Percentiles rank a stretch among this genome's conserved stretches.
Conservation (phyloP, 2,888 invertebrate species). For the Onchidella celtica region DNA sequence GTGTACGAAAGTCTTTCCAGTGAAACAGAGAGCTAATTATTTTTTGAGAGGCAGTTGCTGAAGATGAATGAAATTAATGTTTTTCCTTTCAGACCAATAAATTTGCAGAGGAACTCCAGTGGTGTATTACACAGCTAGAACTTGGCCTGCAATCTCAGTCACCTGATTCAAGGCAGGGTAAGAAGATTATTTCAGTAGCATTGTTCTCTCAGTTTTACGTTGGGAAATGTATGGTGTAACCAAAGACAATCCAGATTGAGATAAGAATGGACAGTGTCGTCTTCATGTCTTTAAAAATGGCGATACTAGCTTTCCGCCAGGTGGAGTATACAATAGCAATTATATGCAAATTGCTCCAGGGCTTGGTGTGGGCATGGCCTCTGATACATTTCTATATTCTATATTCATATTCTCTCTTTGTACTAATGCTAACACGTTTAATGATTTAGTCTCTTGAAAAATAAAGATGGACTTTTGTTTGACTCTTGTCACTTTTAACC, state of each 20-base stretch:
- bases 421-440: too few species aligned
- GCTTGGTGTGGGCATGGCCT: too few species aligned
- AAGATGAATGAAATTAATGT: too few species aligned
- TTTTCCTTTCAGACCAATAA: slow-evolving; percentile 19
- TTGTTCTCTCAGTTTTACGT: not conserved
- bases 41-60: too few species aligned
- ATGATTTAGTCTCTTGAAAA: too few species aligned
- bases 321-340: not conserved
- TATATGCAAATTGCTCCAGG: too few species aligned
- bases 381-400: too few species aligned
- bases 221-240: not conserved
- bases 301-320: not conserved
- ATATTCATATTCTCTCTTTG: too few species aligned
- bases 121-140: slow-evolving; percentile 43
- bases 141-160: slow-evolving; percentile 37
- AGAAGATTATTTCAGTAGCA: not conserved
- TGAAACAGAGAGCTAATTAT: too few species aligned
- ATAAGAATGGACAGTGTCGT: not conserved
- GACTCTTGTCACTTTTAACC: too few species aligned
- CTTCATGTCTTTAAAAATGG: not conserved
- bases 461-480: too few species aligned
- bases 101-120: slow-evolving; percentile 37
- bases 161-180: slow-evolving; percentile 42
- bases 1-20: too few species aligned
- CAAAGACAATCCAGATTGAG: not conserved